A percentile compares a stretch with the other conserved stretches of the same genome.
Evolutionary conservation across 2,113 vertebrate species (phyloP).

Genomic region (Uropsilus gracilis): DNA sequence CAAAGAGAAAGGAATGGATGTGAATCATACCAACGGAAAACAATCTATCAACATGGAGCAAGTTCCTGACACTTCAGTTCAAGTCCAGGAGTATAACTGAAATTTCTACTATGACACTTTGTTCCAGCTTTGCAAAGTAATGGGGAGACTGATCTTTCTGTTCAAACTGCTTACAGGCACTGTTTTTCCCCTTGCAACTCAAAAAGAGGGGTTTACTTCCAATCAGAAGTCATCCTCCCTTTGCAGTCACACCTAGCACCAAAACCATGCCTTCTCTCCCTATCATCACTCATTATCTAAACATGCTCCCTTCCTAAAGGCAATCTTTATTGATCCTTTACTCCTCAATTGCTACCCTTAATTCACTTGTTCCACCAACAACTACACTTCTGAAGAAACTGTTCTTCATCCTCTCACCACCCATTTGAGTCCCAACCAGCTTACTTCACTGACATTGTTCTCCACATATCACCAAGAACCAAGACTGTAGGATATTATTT

Average conservation of each 20-base stretch:
- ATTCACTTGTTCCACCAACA: neutral
- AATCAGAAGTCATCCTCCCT: neutral
- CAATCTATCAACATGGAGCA: neutral
- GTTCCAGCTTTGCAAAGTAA: neutral
- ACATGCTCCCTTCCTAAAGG: neutral
- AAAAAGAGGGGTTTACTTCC: neutral
- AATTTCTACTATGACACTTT: neutral
- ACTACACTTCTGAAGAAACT: neutral
- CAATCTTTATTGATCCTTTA: neutral
- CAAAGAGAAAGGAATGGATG: neutral
- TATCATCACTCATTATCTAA: neutral
- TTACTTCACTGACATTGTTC: neutral
- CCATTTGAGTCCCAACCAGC: neutral
- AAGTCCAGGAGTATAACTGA: neutral
- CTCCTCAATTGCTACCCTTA: neutral
- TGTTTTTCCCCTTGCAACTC: neutral
- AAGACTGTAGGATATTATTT: neutral
- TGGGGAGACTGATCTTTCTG: neutral
- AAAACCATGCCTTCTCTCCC: neutral
- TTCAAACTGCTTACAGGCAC: neutral
- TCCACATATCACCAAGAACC: neutral
- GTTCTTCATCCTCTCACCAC: neutral
- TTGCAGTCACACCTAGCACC: too few species aligned
- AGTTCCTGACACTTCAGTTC: neutral
- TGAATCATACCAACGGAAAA: neutral